phyloP scores from a whole-genome alignment of 2,888 invertebrate genomes.

The Blastobasis lacticolella region DNA sequence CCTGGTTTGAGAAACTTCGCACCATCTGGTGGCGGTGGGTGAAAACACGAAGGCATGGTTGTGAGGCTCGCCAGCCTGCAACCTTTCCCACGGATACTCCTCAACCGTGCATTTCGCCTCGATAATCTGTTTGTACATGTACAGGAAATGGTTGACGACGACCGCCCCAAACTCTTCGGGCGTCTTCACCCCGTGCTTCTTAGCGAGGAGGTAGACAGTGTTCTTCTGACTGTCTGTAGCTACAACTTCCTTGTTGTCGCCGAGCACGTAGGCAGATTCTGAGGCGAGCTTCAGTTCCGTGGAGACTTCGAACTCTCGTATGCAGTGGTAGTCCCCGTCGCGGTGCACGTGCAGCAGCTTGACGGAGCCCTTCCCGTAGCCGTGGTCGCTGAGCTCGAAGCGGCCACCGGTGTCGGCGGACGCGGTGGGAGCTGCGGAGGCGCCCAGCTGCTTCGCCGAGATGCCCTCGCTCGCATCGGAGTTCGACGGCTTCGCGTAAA shows the following conservation, averaged over 20 bases:
- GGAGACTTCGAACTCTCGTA: conserved; percentile 82
- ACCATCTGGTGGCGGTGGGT: conserved; percentile 79
- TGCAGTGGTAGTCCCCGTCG: conserved; percentile 78
- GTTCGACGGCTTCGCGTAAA: conserved; percentile 67
- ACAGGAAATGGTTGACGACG: conserved; percentile 83
- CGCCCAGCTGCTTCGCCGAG: conserved; percentile 9
- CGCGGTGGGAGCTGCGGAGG: conserved; percentile 39
- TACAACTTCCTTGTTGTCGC: conserved; percentile 86
- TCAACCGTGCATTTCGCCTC: conserved; percentile 80
- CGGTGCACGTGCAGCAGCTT: conserved; percentile 82
- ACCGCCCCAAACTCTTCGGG: conserved; percentile 85
- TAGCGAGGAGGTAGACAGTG: conserved; percentile 85
- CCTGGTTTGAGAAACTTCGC: conserved; percentile 78
- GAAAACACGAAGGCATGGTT: conserved; percentile 85
- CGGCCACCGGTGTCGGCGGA: conserved; percentile 63
- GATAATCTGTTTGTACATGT: conserved; percentile 82
- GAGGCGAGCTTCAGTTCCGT: conserved; percentile 81
- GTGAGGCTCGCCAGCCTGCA: conserved; percentile 73
- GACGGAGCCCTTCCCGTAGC: conserved; percentile 84
- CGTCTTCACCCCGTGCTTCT: conserved; percentile 83
- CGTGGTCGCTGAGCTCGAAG: conserved; percentile 77
- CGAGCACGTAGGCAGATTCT: conserved; percentile 80
- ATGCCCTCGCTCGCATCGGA: conserved; percentile 42
- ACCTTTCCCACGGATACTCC: conserved; percentile 85
- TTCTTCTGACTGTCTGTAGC: conserved; percentile 90